phyloP scores from a whole-genome alignment of 2,888 invertebrate species.

The Latheticus oryzae region DNA sequence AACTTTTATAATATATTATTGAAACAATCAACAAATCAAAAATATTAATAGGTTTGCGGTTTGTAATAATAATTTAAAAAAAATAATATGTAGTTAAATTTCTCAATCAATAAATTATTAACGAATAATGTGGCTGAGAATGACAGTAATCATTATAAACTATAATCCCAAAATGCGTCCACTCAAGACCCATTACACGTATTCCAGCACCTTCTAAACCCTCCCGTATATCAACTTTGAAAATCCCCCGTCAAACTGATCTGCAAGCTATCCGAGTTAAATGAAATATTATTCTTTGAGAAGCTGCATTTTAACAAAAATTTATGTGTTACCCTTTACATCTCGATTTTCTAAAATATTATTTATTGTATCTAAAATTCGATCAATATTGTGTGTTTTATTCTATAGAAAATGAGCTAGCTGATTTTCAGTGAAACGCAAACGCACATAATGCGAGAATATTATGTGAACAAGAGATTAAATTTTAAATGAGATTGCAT shows the following conservation, averaged over 20 bases:
- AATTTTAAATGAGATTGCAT: conserved; percentile 11
- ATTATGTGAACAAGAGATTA: conserved; percentile 4
- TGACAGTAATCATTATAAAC: conserved; percentile 16
- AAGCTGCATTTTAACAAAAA: conserved; percentile 17
- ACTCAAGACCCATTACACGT: conserved; percentile 18
- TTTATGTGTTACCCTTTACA: conserved; percentile 15
- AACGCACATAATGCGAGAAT: neutral
- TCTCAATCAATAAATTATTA: too few species aligned
- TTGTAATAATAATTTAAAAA: too few species aligned
- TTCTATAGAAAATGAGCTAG: too few species aligned
- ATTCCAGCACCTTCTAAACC: conserved; percentile 18
- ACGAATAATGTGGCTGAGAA: too few species aligned
- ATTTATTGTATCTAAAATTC: conserved; percentile 1
- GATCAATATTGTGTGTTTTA: neutral
- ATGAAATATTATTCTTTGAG: conserved; percentile 20
- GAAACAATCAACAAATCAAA: too few species aligned
- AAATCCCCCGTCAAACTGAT: conserved; percentile 18
- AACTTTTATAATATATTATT: too few species aligned
- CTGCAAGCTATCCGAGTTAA: conserved; percentile 17
- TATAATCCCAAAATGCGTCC: conserved; percentile 7
- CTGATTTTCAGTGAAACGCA: conserved; percentile 6
- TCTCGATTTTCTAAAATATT: conserved; percentile 11
- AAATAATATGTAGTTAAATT: too few species aligned
- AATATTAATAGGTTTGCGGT: too few species aligned
- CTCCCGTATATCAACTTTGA: conserved; percentile 18